Evolutionary conservation across 2,113 vertebrate species (phyloP), one percentile per base, ranked within the genome.

Genomic region (Aramus guarauna): DNA sequence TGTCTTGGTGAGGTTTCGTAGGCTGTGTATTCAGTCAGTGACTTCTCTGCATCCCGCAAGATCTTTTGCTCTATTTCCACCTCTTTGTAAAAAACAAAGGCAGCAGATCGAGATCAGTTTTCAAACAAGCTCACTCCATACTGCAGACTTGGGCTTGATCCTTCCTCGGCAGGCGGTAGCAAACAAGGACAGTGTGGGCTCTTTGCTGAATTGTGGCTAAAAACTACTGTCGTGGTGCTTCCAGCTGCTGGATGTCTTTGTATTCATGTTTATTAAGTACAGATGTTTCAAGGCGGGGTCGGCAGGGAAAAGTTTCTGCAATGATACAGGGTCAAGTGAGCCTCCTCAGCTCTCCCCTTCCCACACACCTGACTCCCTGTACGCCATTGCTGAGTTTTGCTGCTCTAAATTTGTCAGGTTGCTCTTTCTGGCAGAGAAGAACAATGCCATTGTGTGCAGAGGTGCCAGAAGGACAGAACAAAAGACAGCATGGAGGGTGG

Each of bases 371-470:
- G 3, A 26, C 56, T 76, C 72, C 77, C 71, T 52, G 13, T 0
- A 5, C 0, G 0, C 34, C 6, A 1, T 39, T 55, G 52, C 63
- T 20, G 92, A 50, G 30, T 39, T 83, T 50, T 5, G 1, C 52
- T 39, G 88, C 78, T 85, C 58, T 21, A 3, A 3, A 18, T 77
- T 20, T 26, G 37, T 27, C 88, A 27, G 48, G 45, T 67, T 67
- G 69, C 81, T 66, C 45, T 27, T 23, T 12, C 45, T 43, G 64
- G 45, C 21, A 1, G 9, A 2, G 62, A 59, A 23, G 12, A 43
- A 37, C 15, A 9, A 9, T 23, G 69, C 62, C 73, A 71, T 7
- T 52, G 48, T 17, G 53, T 26, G 86, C 63, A 53, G 85, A 62
- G 63, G 55, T 50, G 92, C 68, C 55, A 15, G 88, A 18, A 60